Conservation (phyloP, 2,113 vertebrate species). For the Cinclus cinclus region DNA sequence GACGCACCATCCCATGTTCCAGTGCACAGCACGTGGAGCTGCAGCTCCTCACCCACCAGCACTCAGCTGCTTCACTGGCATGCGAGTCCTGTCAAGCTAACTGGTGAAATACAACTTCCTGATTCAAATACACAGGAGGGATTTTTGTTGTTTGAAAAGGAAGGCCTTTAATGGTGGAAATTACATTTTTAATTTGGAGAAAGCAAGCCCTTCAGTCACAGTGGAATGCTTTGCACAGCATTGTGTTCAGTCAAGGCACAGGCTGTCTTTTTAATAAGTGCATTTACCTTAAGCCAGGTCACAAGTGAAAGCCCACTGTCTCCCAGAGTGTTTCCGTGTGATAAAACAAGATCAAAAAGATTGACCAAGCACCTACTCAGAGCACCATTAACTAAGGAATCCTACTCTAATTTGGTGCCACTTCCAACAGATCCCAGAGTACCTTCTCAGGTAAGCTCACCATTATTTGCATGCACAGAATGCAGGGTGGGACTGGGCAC, state of each 20-base stretch:
- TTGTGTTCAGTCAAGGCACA: neutral
- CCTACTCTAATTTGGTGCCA: too few relatives aligned
- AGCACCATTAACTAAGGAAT: neutral
- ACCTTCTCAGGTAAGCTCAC: neutral
- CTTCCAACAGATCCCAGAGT: neutral
- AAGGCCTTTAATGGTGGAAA: neutral
- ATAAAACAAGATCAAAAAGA: neutral
- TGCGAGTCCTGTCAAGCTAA: neutral
- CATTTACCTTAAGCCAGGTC: neutral
- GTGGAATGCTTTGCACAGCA: rapidly evolving
- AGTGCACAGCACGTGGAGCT: neutral
- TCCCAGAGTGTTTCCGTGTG: neutral
- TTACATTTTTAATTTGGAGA: neutral
- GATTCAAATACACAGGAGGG: neutral
- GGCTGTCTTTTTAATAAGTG: neutral
- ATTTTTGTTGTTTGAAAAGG: neutral
- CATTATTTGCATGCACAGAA: neutral
- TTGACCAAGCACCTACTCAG: neutral
- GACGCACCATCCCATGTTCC: neutral
- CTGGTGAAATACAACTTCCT: neutral
- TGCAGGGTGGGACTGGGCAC: neutral
- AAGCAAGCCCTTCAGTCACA: neutral
- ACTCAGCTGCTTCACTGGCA: neutral
- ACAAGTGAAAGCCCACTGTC: neutral
- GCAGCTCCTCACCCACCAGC: neutral